These are phyloP conservation scores for Octonoba sinensis DNA, from an alignment of 2,888 invertebrate genomes.

Conservation along the genomic window DNA sequence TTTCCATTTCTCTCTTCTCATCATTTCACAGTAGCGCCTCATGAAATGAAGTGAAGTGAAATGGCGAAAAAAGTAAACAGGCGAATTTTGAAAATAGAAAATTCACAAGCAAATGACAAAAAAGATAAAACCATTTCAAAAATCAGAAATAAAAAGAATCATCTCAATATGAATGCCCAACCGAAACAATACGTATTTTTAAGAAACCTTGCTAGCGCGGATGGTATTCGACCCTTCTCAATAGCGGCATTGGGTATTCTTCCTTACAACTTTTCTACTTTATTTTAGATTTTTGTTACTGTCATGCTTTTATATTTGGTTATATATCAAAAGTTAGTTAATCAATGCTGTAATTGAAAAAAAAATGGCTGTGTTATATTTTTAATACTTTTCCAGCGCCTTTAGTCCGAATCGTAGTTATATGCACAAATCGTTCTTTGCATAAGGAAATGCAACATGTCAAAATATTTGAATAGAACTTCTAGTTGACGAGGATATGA, in stretches of 20 bases:
- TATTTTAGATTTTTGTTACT: not conserved
- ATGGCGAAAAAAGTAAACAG: conserved; percentile 58
- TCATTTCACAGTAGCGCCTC: not conserved
- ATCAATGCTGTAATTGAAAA: too few relatives aligned
- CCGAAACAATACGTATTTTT: conserved; percentile 5
- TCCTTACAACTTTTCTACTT: not conserved
- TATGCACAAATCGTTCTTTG: too few relatives aligned
- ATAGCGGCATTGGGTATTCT: conserved; percentile 43
- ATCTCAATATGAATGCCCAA: not conserved
- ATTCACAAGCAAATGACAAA: conserved; percentile 12
- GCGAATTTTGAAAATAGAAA: conserved; percentile 36
- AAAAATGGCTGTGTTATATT: too few relatives aligned
- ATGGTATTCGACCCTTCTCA: conserved; percentile 53
- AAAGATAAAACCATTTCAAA: conserved; percentile 36
- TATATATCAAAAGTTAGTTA: too few relatives aligned
- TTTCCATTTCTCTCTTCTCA: too few relatives aligned
- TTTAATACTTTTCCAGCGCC: too few relatives aligned
- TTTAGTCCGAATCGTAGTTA: too few relatives aligned
- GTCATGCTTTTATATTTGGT: too few relatives aligned
- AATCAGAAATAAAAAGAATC: conserved; percentile 23
- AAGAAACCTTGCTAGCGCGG: conserved; percentile 19
- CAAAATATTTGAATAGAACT: too few relatives aligned
- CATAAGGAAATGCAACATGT: too few relatives aligned
- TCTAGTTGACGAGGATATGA: too few relatives aligned
- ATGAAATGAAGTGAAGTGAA: conserved; percentile 13